Conservation (phyloP, 2,888 invertebrate genomes). For the Drosophila kanekoi region DNA sequence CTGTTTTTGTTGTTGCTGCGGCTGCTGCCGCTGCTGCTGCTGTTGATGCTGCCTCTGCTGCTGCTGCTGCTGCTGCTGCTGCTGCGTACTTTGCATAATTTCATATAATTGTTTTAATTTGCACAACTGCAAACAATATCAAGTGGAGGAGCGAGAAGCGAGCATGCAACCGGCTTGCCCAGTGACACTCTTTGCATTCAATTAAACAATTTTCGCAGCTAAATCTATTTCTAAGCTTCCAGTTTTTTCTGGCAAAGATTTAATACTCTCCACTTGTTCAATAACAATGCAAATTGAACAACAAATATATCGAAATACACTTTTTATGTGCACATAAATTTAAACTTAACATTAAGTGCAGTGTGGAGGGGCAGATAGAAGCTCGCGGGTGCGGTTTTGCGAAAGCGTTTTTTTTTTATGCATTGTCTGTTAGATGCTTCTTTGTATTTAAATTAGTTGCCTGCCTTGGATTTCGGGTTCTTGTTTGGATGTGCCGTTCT, state of each 20-base stretch:
- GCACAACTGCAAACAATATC: constrained; percentile 68
- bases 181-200: constrained; percentile 57
- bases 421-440: constrained; percentile 63
- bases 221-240: constrained; percentile 20
- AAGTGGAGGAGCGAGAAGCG: constrained; percentile 32
- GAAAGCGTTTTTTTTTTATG: constrained; percentile 49
- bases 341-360: constrained; percentile 54
- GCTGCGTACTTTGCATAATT: constrained; percentile 75
- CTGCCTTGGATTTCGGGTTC: constrained; percentile 64
- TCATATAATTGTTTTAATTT: constrained; percentile 73
- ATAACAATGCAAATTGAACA: constrained; percentile 64
- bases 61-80: constrained; percentile 43
- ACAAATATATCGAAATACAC: constrained; percentile 46
- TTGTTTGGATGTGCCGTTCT: constrained; percentile 50
- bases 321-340: constrained; percentile 63
- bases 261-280: constrained; percentile 38
- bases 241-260: constrained; percentile 2
- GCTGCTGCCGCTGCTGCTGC: constrained; percentile 25
- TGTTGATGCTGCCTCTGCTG: too few species aligned
- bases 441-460: constrained; percentile 76
- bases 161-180: constrained; percentile 35
- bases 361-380: neutral
- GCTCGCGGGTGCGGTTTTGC: constrained; percentile 39
- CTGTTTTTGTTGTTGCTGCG: constrained; percentile 48
- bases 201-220: constrained; percentile 56